Evolutionary conservation across 2,888 invertebrate genomes (phyloP).

Genomic region (Yponomeuta malinellus): DNA sequence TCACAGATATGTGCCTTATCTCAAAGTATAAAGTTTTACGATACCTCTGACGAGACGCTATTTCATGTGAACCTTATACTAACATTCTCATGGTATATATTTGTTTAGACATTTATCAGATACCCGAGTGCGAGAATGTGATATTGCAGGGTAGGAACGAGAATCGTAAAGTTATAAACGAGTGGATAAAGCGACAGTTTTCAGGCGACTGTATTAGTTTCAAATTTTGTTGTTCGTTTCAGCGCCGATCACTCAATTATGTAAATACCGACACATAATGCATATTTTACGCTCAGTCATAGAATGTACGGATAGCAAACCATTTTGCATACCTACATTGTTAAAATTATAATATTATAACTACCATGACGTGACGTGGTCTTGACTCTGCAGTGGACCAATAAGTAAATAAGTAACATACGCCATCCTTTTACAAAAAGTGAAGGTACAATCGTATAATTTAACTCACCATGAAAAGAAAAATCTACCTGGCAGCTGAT

Average conservation of each 20-base stretch:
- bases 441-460: no score
- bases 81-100: neutral
- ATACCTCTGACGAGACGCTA: neutral
- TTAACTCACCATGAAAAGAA: no score
- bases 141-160: neutral
- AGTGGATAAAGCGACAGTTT: neutral
- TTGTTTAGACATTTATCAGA: neutral
- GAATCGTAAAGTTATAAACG: neutral
- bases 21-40: slow-evolving; percentile 5
- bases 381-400: no score
- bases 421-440: no score
- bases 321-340: no score
- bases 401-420: no score
- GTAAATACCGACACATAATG: neutral
- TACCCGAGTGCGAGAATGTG: neutral
- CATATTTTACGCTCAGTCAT: neutral
- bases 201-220: neutral
- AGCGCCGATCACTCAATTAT: neutral
- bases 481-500: no score
- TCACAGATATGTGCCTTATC: slow-evolving; percentile 7
- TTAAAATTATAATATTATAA: no score
- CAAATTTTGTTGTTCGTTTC: neutral
- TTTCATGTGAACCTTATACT: neutral
- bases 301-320: neutral
- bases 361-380: no score